Conservation (phyloP, 1,140 invertebrate genomes). For the Lordiphosa collinella region DNA sequence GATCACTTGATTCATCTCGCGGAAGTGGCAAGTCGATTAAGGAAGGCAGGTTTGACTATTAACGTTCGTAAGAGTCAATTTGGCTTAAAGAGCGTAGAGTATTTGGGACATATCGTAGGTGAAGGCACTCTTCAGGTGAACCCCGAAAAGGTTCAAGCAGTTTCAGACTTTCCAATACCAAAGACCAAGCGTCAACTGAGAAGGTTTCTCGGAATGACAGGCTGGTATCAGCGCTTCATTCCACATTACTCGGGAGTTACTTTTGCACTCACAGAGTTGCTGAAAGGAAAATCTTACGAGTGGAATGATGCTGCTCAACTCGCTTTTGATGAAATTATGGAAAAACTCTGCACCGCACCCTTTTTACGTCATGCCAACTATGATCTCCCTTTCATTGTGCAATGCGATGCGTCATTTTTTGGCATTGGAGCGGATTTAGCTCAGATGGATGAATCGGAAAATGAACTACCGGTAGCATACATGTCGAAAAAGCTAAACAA, state of each 20-base stretch:
- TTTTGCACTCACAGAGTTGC: conserved; percentile 35
- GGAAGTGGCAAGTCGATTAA: background rate
- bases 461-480: background rate
- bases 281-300: background rate
- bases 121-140: too few relatives aligned
- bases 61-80: background rate
- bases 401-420: conserved; percentile 61
- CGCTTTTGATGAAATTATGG: conserved; percentile 47
- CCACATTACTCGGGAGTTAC: background rate
- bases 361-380: conserved; percentile 71
- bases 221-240: background rate
- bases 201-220: background rate
- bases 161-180: background rate
- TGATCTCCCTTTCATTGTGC: conserved; percentile 57
- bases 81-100: background rate
- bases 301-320: conserved; percentile 33
- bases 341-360: conserved; percentile 28
- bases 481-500: too few relatives aligned
- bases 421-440: too few relatives aligned
- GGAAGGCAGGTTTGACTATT: background rate
- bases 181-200: background rate
- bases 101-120: too few relatives aligned
- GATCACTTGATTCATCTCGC: background rate
- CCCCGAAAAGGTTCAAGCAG: too few relatives aligned
- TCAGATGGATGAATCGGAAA: background rate